Conservation (phyloP, 2,113 vertebrate genomes). For the Pitta sordida region DNA sequence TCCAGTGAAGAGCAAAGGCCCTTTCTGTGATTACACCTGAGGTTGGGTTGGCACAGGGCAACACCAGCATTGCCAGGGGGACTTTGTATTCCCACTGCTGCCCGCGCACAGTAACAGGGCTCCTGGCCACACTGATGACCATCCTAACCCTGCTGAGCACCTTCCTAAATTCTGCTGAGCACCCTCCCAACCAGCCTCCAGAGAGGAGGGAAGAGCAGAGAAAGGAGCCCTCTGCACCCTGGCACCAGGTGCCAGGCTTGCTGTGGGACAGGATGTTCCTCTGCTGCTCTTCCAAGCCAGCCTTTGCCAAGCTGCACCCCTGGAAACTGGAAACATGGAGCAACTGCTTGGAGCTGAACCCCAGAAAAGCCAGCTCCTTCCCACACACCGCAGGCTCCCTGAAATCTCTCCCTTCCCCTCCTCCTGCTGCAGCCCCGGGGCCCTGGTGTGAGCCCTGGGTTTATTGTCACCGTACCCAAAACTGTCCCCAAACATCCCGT, state of each 20-base stretch:
- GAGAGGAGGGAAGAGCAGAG: background rate
- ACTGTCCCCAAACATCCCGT: fast-evolving
- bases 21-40: fast-evolving
- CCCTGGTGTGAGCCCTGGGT: fast-evolving
- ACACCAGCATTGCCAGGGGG: background rate
- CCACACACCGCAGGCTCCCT: background rate
- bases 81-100: background rate
- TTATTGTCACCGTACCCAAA: fast-evolving
- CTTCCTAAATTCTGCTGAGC: background rate
- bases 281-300: background rate
- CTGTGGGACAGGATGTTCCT: fast-evolving
- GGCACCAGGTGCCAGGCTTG: fast-evolving
- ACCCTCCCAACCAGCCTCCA: background rate
- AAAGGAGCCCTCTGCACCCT: fast-evolving
- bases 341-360: background rate
- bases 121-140: background rate
- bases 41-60: background rate
- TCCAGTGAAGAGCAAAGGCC: background rate
- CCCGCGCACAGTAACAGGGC: background rate
- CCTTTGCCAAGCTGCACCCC: background rate
- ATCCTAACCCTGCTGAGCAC: background rate
- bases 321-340: fast-evolving
- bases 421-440: background rate
- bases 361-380: background rate
- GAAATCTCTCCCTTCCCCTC: background rate